These are phyloP conservation scores for Halichondria panicea DNA, from an alignment of 37 sponge, comb jelly and placozoan genomes.

Conservation along the genomic window DNA sequence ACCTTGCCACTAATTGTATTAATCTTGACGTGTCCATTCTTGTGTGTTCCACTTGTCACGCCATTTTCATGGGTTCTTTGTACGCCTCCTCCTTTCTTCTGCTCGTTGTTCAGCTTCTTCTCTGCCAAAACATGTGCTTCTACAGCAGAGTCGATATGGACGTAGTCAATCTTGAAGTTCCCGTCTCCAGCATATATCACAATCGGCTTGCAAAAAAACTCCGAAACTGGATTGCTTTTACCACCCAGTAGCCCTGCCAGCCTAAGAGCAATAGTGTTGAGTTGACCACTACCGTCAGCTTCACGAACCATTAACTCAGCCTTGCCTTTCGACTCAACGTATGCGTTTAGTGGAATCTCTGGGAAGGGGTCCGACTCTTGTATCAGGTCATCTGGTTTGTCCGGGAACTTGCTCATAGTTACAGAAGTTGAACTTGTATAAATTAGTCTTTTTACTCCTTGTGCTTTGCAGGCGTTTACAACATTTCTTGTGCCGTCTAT, in stretches of 20 bases:
- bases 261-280: conserved; percentile 8
- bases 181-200: not conserved
- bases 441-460: conserved; percentile 1
- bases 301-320: conserved; percentile 5
- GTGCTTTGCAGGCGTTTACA: conserved; percentile 3
- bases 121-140: conserved; percentile 11
- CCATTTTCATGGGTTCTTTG: too few relatives aligned
- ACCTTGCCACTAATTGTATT: conserved; percentile 1
- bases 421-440: conserved; percentile 25
- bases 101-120: not conserved
- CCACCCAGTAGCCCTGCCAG: not conserved
- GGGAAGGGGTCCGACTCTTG: not conserved
- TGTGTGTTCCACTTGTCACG: too few relatives aligned
- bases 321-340: not conserved
- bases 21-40: too few relatives aligned
- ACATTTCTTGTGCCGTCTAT: conserved; percentile 7
- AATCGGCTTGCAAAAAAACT: not conserved
- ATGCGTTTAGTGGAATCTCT: conserved; percentile 1
- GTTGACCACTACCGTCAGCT: not conserved
- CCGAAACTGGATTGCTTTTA: not conserved
- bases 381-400: not conserved
- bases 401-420: not conserved
- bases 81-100: not conserved
- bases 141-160: not conserved
- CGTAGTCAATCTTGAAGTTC: not conserved